These are phyloP conservation scores for Ephestia elutella DNA, from an alignment of 1,140 invertebrate species.

Conservation along the genomic window DNA sequence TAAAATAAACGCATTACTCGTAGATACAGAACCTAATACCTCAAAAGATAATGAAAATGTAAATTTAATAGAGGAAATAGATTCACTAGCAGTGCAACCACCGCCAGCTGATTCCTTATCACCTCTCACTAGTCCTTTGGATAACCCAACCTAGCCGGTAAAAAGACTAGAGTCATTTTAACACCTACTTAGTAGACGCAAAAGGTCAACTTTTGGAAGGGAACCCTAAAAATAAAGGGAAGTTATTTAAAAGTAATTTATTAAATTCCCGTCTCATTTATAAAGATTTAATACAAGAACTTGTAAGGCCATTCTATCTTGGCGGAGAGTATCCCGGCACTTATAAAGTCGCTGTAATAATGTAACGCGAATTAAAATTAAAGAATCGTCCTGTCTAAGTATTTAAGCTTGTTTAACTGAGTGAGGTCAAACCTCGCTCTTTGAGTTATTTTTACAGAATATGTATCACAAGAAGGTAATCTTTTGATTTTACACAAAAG, in stretches of 20 bases:
- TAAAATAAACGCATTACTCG: too few relatives aligned
- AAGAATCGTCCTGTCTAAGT: neutral
- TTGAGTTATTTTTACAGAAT: neutral
- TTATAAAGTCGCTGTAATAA: neutral
- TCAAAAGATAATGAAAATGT: too few relatives aligned
- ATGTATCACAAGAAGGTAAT: neutral
- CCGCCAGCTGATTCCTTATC: too few relatives aligned
- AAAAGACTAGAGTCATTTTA: too few relatives aligned
- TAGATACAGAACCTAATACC: too few relatives aligned
- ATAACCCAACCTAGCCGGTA: too few relatives aligned
- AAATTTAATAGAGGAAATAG: too few relatives aligned
- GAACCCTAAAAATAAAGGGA: neutral
- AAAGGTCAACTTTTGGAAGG: too few relatives aligned
- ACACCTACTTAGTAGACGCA: too few relatives aligned
- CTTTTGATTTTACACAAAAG: neutral
- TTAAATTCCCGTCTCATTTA: neutral
- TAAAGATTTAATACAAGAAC: neutral
- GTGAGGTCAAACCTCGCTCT: neutral
- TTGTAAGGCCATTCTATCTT: neutral
- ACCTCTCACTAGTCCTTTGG: too few relatives aligned
- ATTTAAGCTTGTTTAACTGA: neutral
- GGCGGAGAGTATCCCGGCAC: neutral
- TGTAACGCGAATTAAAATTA: neutral
- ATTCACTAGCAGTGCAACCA: too few relatives aligned
- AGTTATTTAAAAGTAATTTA: too few relatives aligned